Evolutionary conservation across 2,797 vertebrate genomes (phyloP), one percentile per base, ranked within the genome.

Genomic region (Myotis pilosus): DNA sequence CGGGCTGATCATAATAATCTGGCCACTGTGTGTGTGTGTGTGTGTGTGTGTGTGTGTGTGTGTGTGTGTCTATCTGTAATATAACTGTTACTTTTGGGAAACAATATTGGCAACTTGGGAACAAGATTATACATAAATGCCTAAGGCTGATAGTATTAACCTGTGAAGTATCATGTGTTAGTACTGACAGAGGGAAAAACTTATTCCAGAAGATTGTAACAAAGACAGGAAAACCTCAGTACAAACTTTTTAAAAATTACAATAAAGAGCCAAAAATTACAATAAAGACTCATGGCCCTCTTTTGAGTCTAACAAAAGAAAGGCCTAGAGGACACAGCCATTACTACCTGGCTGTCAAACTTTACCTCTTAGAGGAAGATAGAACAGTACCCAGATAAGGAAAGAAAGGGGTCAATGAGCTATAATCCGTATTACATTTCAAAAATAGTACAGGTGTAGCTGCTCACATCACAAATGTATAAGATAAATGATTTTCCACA

Each of bases 251-350:
- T 0, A 53, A 71, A 90, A 75, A 71, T 84, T 80, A 51, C 5
- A 23, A 3, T 91, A 83, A 86, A 60, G 19, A 62, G 3, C 53
- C 10, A 44, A 81, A 90, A 75, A 71, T 85, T 80, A 53, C 6
- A 25, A 5, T 91, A 83, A 86, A 53, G 19, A 62, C 22, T 47
- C 30, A n/a, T 79, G 66, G 15, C 38, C 11, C 25, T 8, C 17
- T 85, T 85, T 89, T 92, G 15, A 64, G 30, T 89, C 79, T 88
- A 85, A 69, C 41, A 64, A 90, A 75, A 78, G 68, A 75, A 75
- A 22, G 76, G 11, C 57, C 23, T 36, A 6, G 33, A 66, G 33
- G 76, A 84, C 76, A 92, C 23, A 80, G 30, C 71, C 44, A n/a
- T 93, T 83, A 38, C 69, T 83, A 41, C 28, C 51, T 64, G 57